Percentiles rank a stretch among this genome's conserved stretches.
Conservation (phyloP, 2,113 vertebrate genomes). For the Trichechus manatus region DNA sequence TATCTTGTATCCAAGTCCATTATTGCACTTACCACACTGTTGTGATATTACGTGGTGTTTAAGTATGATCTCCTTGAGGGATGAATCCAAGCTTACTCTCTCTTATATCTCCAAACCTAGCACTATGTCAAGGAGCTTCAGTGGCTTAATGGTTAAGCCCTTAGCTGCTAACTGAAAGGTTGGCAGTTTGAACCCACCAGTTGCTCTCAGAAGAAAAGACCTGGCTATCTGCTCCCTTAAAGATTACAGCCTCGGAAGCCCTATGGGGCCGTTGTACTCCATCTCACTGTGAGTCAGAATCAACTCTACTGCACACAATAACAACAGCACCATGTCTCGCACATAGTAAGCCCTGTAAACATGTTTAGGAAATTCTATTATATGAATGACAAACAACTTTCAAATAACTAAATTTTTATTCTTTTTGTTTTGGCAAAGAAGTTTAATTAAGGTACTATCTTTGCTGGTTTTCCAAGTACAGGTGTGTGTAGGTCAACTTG, state of each 20-base stretch:
- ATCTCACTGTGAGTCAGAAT: no score
- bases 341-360: neutral
- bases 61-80: neutral
- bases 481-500: neutral
- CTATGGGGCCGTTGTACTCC: no score
- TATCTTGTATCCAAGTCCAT: neutral
- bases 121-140: neutral
- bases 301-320: no score
- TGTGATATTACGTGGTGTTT: neutral
- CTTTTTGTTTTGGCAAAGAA: conserved; percentile 8
- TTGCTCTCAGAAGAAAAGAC: no score
- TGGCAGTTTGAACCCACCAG: no score
- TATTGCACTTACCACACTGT: neutral
- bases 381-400: conserved; percentile 13
- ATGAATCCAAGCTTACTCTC: neutral
- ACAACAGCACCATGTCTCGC: neutral
- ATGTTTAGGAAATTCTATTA: neutral
- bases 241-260: no score
- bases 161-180: no score
- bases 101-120: neutral
- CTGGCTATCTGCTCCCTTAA: no score
- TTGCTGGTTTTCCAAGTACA: conserved; percentile 11
- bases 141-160: no score
- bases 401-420: conserved; percentile 29
- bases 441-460: neutral